A percentile compares a stretch with the other conserved stretches of the same genome.
phyloP scores from a whole-genome alignment of 2,113 vertebrate species.

The Herpailurus yagouaroundi region DNA sequence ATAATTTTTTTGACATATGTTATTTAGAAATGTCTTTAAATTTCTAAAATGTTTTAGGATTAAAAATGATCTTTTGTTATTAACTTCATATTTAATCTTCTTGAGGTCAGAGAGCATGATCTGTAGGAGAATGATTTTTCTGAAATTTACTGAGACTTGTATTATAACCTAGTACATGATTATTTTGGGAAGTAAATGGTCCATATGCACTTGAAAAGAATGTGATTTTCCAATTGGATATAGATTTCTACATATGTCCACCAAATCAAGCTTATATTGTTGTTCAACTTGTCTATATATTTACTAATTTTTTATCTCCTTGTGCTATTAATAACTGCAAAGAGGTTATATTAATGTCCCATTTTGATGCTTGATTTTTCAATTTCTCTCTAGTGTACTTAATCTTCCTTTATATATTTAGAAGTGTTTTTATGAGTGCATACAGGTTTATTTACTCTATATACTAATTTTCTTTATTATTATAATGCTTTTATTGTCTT shows the following conservation, averaged over 20 bases:
- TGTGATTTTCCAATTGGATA: not conserved
- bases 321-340: not conserved
- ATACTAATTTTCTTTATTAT: not conserved
- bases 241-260: not conserved
- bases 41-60: not conserved
- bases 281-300: not conserved
- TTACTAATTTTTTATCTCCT: conserved; percentile 18
- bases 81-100: conserved; percentile 28
- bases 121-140: not conserved
- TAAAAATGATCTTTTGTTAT: conserved; percentile 37
- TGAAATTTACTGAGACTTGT: not conserved
- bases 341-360: not conserved
- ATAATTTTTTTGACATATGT: not conserved
- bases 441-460: conserved; percentile 31
- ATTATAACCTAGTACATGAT: not conserved
- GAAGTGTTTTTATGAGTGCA: conserved; percentile 12
- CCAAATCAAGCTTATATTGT: conserved; percentile 33
- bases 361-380: conserved; percentile 27
- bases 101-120: conserved; percentile 1
- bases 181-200: not conserved
- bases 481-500: not conserved
- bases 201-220: conserved; percentile 18
- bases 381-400: conserved; percentile 25
- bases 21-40: conserved; percentile 48
- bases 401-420: conserved; percentile 29